These are phyloP conservation scores for Grammomys dolichurus DNA, from an alignment of 2,113 vertebrate species.

Conservation along the genomic window DNA sequence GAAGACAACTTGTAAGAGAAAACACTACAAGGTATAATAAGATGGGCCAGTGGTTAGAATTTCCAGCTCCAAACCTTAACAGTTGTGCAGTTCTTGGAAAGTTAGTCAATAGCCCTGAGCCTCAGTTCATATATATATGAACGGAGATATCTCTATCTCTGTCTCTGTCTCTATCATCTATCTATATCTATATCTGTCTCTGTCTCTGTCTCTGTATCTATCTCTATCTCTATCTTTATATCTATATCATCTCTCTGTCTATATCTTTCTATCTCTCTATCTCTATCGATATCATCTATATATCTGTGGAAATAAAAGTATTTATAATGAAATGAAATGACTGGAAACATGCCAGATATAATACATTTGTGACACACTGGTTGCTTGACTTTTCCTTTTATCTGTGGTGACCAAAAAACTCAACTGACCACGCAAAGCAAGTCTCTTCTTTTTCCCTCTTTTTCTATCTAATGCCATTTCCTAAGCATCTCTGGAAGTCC, in stretches of 20 bases:
- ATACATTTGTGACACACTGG: background rate
- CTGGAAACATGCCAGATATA: slow-evolving; percentile 18
- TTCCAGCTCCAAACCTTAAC: background rate
- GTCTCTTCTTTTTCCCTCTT: rapidly evolving
- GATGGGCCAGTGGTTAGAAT: background rate
- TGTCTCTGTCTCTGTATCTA: too few relatives aligned
- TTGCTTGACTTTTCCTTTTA: background rate
- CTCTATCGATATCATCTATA: too few relatives aligned
- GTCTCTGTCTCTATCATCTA: too few relatives aligned
- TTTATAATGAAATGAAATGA: slow-evolving; percentile 1
- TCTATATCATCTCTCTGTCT: too few relatives aligned
- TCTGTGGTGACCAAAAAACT: background rate
- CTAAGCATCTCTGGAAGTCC: background rate
- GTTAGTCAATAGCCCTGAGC: background rate
- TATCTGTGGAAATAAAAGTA: background rate
- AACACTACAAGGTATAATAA: background rate
- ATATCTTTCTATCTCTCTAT: too few relatives aligned
- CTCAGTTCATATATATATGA: background rate
- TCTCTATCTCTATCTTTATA: too few relatives aligned
- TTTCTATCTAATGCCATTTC: background rate
- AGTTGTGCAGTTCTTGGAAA: background rate
- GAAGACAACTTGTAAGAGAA: slow-evolving; percentile 23
- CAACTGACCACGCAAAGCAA: background rate
- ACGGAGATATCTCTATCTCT: too few relatives aligned
- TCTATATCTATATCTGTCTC: too few relatives aligned